Evolutionary conservation across 2,797 vertebrate species (phyloP), one percentile per base, ranked within the genome.

Genomic region (Macroramphosus scolopax): DNA sequence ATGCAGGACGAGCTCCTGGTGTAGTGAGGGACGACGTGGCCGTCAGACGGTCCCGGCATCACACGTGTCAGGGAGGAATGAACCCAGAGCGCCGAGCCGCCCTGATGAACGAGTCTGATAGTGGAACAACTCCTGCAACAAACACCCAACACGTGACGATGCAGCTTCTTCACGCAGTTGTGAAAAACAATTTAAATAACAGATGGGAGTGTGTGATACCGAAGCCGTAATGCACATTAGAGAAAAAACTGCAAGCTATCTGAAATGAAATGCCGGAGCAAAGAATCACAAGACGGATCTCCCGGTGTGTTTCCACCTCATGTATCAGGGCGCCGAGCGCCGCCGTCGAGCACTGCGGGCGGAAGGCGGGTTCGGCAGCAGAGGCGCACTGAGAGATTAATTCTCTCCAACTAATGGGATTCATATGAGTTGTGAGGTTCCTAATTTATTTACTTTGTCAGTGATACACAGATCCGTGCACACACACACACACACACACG

Each of bases 381-480:
- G 81, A 75, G 79, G 83, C 58, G 67, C 65, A 38, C n/a, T n/a
- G n/a, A 36, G 64, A 93, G 91, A 94, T 94, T 91, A 92, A 93
- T 93, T 87, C 90, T 64, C 82, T 53, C 63, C 78, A 94, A 93
- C 94, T 93, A 95, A 94, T 95, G 91, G 89, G 90, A 91, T 87
- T 89, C 91, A 87, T 91, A 90, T 90, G 90, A 93, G 87, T 87
- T 70, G 81, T 82, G 85, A 80, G 78, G 61, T 72, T 68, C 40
- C 75, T 84, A 76, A 85, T 88, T 84, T 87, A 88, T 90, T 87
- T 87, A 84, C 82, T 88, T 81, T 87, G 75, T 77, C 75, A 64
- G 57, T 43, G 64, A 72, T 68, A 74, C 62, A 51, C 74, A 66
- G 58, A 69, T 53, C 58, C 30, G 49, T 17, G 2, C 38, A 1